These are phyloP conservation scores for Actinemys pallida DNA, from an alignment of 2,113 vertebrate species.

Conservation along the genomic window DNA sequence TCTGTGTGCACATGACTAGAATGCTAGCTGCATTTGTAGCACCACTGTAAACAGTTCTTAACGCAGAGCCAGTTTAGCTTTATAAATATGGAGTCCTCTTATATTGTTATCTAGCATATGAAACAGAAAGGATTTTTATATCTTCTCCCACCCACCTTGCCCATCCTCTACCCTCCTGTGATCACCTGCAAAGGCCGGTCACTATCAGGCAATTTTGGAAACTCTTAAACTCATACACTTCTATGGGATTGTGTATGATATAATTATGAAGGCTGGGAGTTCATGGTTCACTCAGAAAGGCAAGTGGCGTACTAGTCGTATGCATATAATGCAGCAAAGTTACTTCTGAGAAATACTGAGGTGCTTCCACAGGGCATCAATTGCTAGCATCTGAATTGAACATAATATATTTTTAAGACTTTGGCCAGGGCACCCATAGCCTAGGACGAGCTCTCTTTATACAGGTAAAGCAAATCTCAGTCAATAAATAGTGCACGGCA, in stretches of 20 bases:
- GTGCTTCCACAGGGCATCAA: neutral
- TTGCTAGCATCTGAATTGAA: neutral
- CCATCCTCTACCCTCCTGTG: neutral
- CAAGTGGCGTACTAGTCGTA: neutral
- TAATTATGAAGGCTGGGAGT: neutral
- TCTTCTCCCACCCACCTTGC: neutral
- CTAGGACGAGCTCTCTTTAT: neutral
- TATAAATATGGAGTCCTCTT: neutral
- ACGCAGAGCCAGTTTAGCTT: neutral
- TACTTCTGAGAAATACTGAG: neutral
- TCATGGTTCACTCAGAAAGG: neutral
- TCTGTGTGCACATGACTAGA: neutral
- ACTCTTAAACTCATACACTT: neutral
- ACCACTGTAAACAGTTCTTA: neutral
- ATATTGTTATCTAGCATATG: neutral
- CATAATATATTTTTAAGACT: neutral
- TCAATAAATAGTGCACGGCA: neutral
- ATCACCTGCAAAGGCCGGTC: rapidly evolving
- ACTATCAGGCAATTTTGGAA: rapidly evolving
- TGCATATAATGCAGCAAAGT: neutral
- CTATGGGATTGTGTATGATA: neutral
- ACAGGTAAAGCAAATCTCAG: neutral
- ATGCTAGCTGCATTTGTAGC: neutral
- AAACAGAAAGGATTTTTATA: neutral
- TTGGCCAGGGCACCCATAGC: neutral